Evolutionary conservation across 2,888 invertebrate species (phyloP), one percentile per base, ranked within the genome.

Genomic region (Pristionchus maxplancki): DNA sequence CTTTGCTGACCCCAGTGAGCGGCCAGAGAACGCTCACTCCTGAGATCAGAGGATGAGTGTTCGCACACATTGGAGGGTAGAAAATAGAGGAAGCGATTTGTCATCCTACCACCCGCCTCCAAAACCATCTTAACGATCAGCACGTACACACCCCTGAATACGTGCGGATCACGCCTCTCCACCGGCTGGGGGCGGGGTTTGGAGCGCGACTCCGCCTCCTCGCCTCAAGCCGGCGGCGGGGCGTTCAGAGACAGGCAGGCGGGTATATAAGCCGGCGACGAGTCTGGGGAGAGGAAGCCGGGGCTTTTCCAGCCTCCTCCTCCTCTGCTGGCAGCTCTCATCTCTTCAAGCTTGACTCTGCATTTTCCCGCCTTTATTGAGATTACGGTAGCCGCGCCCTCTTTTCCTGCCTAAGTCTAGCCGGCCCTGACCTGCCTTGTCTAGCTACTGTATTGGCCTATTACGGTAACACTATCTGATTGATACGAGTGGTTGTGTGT

Each of bases 121-220:
- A 34, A 53, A n/a, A 53, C 53, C 48, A 48, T 53, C 53, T 17
- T 83, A 4, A 5, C 53, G 34, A 83, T 83, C 44, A 15, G 50
- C 82, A 83, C 82, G 82, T 83, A 83, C 31, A 31, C 82, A 50
- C 34, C 20, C 40, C 34, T 1, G 50, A 8, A 8, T 83, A 83
- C 82, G 82, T 83, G 82, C 82, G 9, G 82, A 83, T 83, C 82
- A 53, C 34, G 13, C n/a, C 82, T n/a, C 50, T 83, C 28, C 8
- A 1, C 24, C 9, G 31, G 24, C 17, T 34, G 34, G 50, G 82
- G 82, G 34, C 34, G 82, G 82, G 53, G 31, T 48, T 48, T 5
- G 5, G 0, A 6, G 17, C 9, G 37, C 5, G 50, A 34, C 53
- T 83, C 82, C 82, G 53, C 53, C 82, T 53, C 82, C 82, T 31